These are phyloP conservation scores for Phylloscopus collybita DNA, from an alignment of 2,797 vertebrate species.

Conservation along the genomic window DNA sequence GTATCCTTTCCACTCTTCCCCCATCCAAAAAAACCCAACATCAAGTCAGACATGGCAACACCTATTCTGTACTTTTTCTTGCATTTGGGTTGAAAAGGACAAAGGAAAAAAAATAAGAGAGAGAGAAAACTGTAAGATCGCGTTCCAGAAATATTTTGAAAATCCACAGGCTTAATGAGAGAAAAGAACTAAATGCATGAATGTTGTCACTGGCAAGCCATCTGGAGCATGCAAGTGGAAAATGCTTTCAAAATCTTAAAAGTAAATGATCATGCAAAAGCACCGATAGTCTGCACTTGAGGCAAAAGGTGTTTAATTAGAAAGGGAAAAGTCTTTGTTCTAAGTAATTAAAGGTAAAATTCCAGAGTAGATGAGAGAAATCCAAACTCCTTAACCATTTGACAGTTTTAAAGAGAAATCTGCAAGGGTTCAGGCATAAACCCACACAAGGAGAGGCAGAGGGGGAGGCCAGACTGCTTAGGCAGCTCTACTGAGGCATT, in stretches of 20 bases:
- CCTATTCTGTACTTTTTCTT: background rate
- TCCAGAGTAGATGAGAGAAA: background rate
- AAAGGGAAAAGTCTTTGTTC: conserved; percentile 18
- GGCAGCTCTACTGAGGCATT: background rate
- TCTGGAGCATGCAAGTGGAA: background rate
- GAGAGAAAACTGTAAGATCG: background rate
- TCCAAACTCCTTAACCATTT: background rate
- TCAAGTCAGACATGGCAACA: background rate
- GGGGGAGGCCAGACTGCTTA: background rate
- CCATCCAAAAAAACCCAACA: background rate
- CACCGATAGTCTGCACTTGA: background rate
- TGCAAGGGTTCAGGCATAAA: background rate
- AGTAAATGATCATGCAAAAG: background rate
- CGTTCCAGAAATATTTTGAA: background rate
- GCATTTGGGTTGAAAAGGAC: background rate
- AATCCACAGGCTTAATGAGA: conserved; percentile 21
- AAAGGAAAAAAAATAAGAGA: background rate
- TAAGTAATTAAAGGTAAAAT: conserved; percentile 9
- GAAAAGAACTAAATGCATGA: background rate
- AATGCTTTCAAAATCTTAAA: conserved; percentile 17
- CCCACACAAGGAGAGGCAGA: background rate
- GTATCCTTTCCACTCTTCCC: background rate
- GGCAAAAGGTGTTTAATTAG: conserved; percentile 36
- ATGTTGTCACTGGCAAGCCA: conserved; percentile 10
- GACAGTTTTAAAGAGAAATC: background rate